Percentiles rank a stretch among this genome's conserved stretches.
phyloP scores from a whole-genome alignment of 1,140 invertebrate species.

The Trichonephila clavipes region DNA sequence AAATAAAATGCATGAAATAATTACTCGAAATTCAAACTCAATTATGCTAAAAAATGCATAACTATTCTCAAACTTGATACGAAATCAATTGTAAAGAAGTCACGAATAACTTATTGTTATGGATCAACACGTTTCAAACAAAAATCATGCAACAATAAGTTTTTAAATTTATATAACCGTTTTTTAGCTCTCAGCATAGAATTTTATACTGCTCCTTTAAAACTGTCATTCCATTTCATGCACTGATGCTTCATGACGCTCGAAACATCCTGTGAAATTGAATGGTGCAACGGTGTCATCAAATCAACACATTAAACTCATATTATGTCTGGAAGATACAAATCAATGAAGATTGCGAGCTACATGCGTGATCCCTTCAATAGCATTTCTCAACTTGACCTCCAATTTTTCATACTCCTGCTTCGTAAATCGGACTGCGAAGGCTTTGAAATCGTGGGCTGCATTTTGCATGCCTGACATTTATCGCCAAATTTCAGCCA shows the following conservation, averaged over 20 bases:
- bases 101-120: no score
- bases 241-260: not conserved
- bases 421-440: not conserved
- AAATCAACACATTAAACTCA: not conserved
- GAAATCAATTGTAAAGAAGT: no score
- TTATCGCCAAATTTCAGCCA: not conserved
- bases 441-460: not conserved
- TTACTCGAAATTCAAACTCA: no score
- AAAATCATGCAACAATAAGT: no score
- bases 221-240: not conserved
- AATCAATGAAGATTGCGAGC: not conserved
- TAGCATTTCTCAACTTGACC: constrained; percentile 4
- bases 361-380: not conserved
- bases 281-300: not conserved
- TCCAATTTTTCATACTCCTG: not conserved
- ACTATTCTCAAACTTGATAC: no score
- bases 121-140: no score
- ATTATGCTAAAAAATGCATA: no score
- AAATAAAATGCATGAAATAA: no score
- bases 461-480: not conserved
- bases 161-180: no score
- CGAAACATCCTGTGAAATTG: not conserved
- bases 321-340: not conserved
- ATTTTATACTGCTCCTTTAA: no score
- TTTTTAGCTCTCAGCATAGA: no score